phyloP scores from a whole-genome alignment of 2,888 invertebrate species.

The Thereva unica region DNA sequence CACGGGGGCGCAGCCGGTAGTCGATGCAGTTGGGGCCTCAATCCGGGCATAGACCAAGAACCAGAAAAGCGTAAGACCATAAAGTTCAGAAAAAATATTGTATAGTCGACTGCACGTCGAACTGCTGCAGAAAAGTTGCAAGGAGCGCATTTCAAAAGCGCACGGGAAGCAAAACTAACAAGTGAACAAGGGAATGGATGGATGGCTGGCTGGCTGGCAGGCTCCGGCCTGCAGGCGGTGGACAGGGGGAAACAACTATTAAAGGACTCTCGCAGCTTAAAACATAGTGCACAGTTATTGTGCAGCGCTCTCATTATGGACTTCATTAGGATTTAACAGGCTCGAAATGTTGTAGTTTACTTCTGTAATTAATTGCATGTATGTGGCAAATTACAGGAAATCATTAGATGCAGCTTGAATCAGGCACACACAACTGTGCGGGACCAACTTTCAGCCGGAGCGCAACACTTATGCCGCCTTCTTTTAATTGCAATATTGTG shows the following conservation, averaged over 20 bases:
- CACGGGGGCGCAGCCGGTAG: too few species aligned
- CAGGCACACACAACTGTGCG: constrained; percentile 19
- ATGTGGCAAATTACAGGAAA: constrained; percentile 48
- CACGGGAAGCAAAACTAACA: constrained; percentile 27
- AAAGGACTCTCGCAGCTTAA: constrained; percentile 32
- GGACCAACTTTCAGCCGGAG: constrained; percentile 19
- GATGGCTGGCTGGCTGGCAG: not conserved
- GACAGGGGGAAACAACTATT: constrained; percentile 13
- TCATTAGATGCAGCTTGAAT: constrained; percentile 42
- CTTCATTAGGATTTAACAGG: constrained; percentile 42
- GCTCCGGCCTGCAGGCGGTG: not conserved
- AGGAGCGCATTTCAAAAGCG: constrained; percentile 11
- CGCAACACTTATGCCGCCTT: constrained; percentile 18
- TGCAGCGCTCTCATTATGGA: constrained; percentile 40
- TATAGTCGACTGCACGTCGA: constrained; percentile 38
- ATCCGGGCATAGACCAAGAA: constrained; percentile 31
- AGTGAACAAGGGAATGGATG: constrained; percentile 36
- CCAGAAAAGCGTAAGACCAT: constrained; percentile 40
- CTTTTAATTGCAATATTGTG: constrained; percentile 35
- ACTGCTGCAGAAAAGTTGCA: constrained; percentile 13
- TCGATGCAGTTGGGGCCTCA: too few species aligned
- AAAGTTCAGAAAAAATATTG: constrained; percentile 35
- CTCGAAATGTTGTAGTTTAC: constrained; percentile 38
- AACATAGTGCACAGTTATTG: not conserved
- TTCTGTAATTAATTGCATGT: constrained; percentile 46